Percentiles rank a stretch among this genome's conserved stretches.
Conservation (phyloP, 2,113 vertebrate genomes). For the Macroglossus sobrinus region DNA sequence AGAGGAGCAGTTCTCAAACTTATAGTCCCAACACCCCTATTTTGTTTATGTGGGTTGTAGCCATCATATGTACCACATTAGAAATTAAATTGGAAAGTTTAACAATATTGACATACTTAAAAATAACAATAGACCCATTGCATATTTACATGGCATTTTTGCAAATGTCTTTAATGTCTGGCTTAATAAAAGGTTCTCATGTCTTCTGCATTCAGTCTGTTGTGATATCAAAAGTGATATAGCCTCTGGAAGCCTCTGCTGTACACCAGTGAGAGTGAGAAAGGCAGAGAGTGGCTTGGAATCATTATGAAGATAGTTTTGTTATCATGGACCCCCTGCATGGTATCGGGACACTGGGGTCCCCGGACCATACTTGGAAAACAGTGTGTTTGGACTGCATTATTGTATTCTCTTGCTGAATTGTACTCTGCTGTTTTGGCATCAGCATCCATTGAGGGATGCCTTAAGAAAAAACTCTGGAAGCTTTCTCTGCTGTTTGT, state of each 20-base stretch:
- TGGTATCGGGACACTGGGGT: background rate
- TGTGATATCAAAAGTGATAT: background rate
- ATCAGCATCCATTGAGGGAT: background rate
- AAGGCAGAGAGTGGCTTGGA: background rate
- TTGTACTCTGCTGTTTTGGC: background rate
- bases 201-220: background rate
- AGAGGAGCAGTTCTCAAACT: background rate
- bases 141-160: background rate
- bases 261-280: background rate
- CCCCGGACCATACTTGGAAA: accelerated
- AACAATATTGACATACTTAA: background rate
- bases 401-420: no score
- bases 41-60: background rate
- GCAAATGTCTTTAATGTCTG: background rate
- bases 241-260: background rate
- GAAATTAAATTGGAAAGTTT: background rate
- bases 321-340: background rate
- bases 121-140: background rate
- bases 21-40: background rate
- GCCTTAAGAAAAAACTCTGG: background rate
- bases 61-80: background rate
- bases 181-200: background rate
- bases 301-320: background rate
- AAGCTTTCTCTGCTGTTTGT: background rate
- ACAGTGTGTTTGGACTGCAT: background rate